Base-by-base conservation (phyloP, 2,113 vertebrate species). In the Vanacampus margaritifer region DNA sequence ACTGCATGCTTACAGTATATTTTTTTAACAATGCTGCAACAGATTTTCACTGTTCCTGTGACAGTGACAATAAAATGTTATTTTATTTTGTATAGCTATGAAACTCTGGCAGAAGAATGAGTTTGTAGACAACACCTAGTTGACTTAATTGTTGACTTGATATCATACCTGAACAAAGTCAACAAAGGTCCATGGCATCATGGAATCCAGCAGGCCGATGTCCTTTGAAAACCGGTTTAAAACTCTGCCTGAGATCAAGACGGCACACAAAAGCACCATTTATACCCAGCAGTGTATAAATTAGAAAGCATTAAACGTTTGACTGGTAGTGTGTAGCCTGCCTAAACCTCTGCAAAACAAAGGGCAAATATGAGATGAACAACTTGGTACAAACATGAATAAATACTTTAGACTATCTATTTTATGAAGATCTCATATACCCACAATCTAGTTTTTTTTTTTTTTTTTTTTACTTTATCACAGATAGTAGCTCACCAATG, bases 181-280 rank as follows among this genome's bases (percentile, higher is more conserved):
- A 50, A 90, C 86, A 65, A 90, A 85, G 3, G 89, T 92, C 79
- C 75, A 87, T 0, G 92, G 90, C 71, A 93, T 46, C 35, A 68
- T 69, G 0, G 84, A 70, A 19, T 93, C 92, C 86, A 93, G 72
- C 21, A 86, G 86, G 11, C 92, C 91, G 1, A 93, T 86, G 78
- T 93, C 92, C 74, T 93, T 93, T 1, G 92, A 87, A 57, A 93
- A 93, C 19, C 91, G 79, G 84, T 93, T 93, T 1, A 93, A 67
- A 62, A 93, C 71, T 77, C 92, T 75, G 68, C 92, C 92, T 93
- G 80, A 61, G 32, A 63, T 16, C 45, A 68, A 64, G 4, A 67
- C 19, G 1, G 67, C 12, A 53, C 6, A 56, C 28, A 1, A 36
- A 13, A 48, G 45, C 26, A 17, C 24, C 8, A 14, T 19, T 48